A percentile compares a stretch with the other conserved stretches of the same genome.
These are phyloP conservation scores for Dermolepida albohirtum DNA, from an alignment of 2,888 invertebrate genomes.

Conservation along the genomic window DNA sequence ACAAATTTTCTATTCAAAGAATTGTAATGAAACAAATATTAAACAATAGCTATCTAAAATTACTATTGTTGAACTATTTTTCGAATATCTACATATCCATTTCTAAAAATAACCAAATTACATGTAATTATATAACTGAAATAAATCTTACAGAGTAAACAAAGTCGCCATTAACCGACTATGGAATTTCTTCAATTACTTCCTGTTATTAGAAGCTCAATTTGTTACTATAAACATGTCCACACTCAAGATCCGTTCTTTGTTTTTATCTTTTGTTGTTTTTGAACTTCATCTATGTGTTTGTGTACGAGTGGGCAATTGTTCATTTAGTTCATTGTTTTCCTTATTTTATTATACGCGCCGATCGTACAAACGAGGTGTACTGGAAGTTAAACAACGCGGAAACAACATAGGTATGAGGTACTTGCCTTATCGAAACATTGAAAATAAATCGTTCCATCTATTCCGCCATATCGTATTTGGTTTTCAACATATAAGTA, in stretches of 20 bases:
- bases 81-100: no score
- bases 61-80: no score
- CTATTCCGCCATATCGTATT: conserved; percentile 3
- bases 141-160: no score
- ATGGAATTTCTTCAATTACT: background rate
- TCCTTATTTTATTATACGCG: conserved; percentile 29
- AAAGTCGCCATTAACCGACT: no score
- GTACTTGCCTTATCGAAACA: conserved; percentile 37
- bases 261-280: no score
- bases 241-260: background rate
- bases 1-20: no score
- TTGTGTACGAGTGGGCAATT: conserved; percentile 12
- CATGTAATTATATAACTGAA: no score
- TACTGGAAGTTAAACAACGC: conserved; percentile 34
- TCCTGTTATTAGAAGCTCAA: conserved; percentile 16
- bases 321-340: conserved; percentile 32
- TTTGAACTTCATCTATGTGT: background rate
- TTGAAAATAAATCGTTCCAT: conserved; percentile 28
- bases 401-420: conserved; percentile 23
- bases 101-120: no score
- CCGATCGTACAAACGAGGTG: background rate
- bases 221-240: conserved; percentile 32
- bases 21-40: no score
- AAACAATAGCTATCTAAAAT: no score
- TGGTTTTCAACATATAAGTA: no score